These are phyloP conservation scores for Miniopterus natalensis DNA, from an alignment of 2,113 vertebrate genomes.

Conservation along the genomic window DNA sequence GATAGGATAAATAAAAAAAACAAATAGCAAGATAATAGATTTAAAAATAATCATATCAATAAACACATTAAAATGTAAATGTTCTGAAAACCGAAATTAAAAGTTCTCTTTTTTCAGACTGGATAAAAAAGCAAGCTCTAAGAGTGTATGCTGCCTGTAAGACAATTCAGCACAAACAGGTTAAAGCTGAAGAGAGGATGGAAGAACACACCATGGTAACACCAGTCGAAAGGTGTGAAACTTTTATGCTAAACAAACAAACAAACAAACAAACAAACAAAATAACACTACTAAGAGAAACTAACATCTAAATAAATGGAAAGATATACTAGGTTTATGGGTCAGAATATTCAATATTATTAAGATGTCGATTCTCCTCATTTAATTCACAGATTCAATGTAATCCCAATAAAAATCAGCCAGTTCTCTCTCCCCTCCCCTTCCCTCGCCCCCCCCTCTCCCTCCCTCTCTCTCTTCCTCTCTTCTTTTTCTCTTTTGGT, in stretches of 20 bases:
- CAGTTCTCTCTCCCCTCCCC: not conserved
- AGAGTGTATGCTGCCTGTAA: not conserved
- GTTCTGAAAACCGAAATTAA: not conserved
- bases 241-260: not conserved
- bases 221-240: not conserved
- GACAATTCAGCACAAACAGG: not conserved
- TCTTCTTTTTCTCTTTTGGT: not conserved
- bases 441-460: too few relatives aligned
- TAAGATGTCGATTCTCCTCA: not conserved
- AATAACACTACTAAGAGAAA: not conserved
- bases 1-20: not conserved
- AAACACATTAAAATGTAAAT: not conserved
- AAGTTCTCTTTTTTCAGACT: not conserved
- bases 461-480: too few relatives aligned
- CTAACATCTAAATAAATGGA: not conserved
- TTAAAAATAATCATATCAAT: not conserved
- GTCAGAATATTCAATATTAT: not conserved
- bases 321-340: not conserved
- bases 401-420: not conserved
- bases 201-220: not conserved
- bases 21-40: not conserved
- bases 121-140: not conserved
- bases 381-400: not conserved
- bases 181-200: not conserved
- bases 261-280: not conserved